phyloP scores from a whole-genome alignment of 2,888 invertebrate species.

The Apamea epomidion region DNA sequence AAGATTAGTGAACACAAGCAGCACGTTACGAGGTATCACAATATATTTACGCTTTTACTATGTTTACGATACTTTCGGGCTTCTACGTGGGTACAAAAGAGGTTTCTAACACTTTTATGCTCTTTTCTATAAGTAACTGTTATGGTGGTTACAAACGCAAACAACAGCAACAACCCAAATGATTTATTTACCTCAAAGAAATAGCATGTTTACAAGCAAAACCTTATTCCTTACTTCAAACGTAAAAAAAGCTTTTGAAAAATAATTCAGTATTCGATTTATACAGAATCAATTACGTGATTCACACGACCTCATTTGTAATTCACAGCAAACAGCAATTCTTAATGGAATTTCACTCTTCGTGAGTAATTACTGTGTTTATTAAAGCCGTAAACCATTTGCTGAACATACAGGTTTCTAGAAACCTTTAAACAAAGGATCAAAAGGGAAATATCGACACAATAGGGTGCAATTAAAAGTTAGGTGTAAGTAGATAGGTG shows the following conservation, averaged over 20 bases:
- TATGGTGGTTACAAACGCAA: conserved; percentile 14
- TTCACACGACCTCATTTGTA: conserved; percentile 34
- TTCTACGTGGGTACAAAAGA: conserved; percentile 33
- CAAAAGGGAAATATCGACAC: no score
- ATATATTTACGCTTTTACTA: conserved; percentile 39
- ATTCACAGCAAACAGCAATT: conserved; percentile 33
- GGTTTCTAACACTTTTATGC: conserved; percentile 32
- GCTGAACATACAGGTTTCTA: not conserved
- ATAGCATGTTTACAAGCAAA: not conserved
- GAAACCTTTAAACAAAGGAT: conserved; percentile 1
- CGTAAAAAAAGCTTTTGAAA: conserved; percentile 16
- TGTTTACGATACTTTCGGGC: conserved; percentile 35
- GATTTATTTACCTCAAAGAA: conserved; percentile 4
- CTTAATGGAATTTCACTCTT: conserved; percentile 36
- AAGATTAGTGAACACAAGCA: conserved; percentile 23
- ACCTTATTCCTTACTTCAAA: conserved; percentile 4
- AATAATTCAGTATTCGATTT: conserved; percentile 16
- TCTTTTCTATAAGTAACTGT: conserved; percentile 24
- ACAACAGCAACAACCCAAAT: not conserved
- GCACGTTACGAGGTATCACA: conserved; percentile 23
- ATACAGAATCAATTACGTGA: conserved; percentile 38
- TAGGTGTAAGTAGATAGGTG: not conserved
- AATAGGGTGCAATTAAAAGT: not conserved
- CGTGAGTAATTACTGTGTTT: conserved; percentile 39
- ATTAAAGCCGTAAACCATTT: conserved; percentile 18